A percentile compares a stretch with the other conserved stretches of the same genome.
These are phyloP conservation scores for Cephus cinctus DNA, from an alignment of 1,140 invertebrate species.

Conservation along the genomic window DNA sequence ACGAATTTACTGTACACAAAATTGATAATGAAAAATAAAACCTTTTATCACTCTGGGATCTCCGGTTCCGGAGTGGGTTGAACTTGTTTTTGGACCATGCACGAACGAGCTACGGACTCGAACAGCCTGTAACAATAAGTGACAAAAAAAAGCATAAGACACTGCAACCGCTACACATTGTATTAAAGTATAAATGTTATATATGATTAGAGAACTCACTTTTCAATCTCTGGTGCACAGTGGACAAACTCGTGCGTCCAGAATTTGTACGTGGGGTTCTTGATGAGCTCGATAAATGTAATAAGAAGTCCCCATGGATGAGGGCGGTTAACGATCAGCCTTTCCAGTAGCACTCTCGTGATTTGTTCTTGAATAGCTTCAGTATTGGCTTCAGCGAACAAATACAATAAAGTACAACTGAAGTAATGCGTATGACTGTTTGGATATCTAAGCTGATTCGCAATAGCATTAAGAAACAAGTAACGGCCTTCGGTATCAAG, in stretches of 20 bases:
- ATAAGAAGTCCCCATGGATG: constrained; percentile 99
- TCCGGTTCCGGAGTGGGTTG: constrained; percentile 60
- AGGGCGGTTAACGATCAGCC: constrained; percentile 96
- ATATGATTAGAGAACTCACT: constrained; percentile 65
- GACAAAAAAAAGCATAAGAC: no score
- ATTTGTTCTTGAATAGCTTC: constrained; percentile 94
- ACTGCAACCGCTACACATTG: no score
- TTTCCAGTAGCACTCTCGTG: constrained; percentile 90
- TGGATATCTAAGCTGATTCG: constrained; percentile 97
- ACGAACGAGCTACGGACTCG: constrained; percentile 90
- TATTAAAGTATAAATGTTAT: no score
- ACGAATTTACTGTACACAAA: constrained; percentile 51
- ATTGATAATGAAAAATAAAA: constrained; percentile 37
- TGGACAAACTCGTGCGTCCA: constrained; percentile 99
- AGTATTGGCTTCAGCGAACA: constrained; percentile 97
- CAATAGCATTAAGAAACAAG: constrained; percentile 96
- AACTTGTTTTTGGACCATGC: constrained; percentile 80
- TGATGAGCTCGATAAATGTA: constrained; percentile 98
- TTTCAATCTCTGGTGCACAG: constrained; percentile 98
- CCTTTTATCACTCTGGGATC: constrained; percentile 60
- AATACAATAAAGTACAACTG: constrained; percentile 92
- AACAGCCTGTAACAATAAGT: constrained; percentile 71
- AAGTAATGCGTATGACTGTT: constrained; percentile 99
- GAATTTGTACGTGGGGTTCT: constrained; percentile 98
- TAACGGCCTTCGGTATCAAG: constrained; percentile 96